Evolutionary conservation across 2,113 vertebrate genomes (phyloP).

Genomic region (Salvelinus sp.): DNA sequence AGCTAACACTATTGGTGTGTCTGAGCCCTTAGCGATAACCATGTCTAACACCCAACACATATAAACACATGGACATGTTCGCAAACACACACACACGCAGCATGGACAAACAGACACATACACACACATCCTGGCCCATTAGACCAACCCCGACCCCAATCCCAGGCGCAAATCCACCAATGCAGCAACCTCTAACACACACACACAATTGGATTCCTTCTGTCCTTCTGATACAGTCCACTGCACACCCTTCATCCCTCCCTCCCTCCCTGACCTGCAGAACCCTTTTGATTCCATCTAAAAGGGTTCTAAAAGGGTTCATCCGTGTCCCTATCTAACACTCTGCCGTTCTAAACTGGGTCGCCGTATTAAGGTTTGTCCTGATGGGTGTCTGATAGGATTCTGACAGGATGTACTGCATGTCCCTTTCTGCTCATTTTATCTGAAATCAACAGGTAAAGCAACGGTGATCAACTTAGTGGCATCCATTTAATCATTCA

Average conservation of each 20-base stretch:
- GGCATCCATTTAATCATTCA: not conserved
- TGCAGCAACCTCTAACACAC: slow-evolving; percentile 48
- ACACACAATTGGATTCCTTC: slow-evolving; percentile 18
- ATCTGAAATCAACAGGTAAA: too few species aligned
- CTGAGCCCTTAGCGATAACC: too few species aligned
- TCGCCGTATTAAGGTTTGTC: slow-evolving; percentile 32
- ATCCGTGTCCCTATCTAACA: not conserved
- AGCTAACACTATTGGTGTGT: too few species aligned
- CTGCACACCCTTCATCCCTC: not conserved
- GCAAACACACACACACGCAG: too few species aligned
- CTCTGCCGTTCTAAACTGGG: slow-evolving; percentile 31
- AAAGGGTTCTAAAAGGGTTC: not conserved
- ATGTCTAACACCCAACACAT: too few species aligned
- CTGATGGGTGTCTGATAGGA: not conserved
- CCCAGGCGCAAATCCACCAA: slow-evolving; percentile 19
- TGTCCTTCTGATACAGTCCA: not conserved
- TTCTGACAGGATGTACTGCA: too few species aligned
- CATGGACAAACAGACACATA: too few species aligned
- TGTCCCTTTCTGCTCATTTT: too few species aligned
- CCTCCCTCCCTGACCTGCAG: not conserved
- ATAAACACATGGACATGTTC: not conserved
- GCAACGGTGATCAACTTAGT: too few species aligned
- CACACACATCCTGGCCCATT: not conserved
- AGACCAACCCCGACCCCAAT: not conserved
- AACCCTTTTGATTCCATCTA: slow-evolving; percentile 6